These are phyloP conservation scores for Schizaphis graminum DNA, from an alignment of 2,888 invertebrate genomes.

Conservation along the genomic window DNA sequence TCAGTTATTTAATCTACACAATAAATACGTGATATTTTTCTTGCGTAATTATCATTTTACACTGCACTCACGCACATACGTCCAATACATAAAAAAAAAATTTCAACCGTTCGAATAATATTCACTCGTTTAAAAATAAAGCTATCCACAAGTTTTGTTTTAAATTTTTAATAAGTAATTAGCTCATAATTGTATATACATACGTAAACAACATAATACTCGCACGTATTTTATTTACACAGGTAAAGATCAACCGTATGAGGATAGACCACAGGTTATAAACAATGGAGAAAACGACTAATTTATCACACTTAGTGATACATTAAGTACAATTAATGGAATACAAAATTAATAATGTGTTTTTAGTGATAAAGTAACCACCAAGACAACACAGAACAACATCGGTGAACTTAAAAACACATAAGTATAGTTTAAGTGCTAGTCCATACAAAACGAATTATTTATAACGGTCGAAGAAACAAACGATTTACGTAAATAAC, in stretches of 20 bases:
- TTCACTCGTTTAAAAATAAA: neutral
- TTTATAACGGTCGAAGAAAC: neutral
- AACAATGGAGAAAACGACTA: neutral
- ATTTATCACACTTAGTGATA: constrained; percentile 27
- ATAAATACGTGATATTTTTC: neutral
- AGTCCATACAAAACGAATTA: neutral
- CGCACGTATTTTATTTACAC: constrained; percentile 6
- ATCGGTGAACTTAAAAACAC: neutral
- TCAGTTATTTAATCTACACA: neutral
- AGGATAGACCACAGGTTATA: neutral
- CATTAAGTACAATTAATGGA: constrained; percentile 18
- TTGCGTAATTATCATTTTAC: neutral
- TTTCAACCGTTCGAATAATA: neutral
- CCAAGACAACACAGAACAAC: neutral
- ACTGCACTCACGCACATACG: neutral
- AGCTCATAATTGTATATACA: neutral
- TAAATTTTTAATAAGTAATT: neutral
- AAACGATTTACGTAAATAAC: neutral
- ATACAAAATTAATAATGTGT: neutral
- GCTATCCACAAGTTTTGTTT: neutral
- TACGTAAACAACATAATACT: neutral
- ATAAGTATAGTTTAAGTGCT: neutral
- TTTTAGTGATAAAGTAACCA: neutral
- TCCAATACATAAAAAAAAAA: neutral
- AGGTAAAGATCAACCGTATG: neutral